These are phyloP conservation scores for Periparus ater DNA, from an alignment of 2,797 vertebrate genomes.

Conservation along the genomic window DNA sequence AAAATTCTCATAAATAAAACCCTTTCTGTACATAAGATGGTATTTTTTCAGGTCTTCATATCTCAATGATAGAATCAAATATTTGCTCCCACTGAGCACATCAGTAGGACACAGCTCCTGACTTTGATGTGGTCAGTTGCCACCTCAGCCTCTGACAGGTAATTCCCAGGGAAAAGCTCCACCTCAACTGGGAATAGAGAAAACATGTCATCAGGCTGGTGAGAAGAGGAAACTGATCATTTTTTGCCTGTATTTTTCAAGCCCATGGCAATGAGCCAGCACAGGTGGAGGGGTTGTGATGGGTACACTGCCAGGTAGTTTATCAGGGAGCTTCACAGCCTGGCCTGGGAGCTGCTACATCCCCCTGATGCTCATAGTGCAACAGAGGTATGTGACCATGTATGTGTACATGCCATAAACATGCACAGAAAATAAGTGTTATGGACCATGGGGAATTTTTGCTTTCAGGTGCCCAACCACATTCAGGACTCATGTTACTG, in stretches of 20 bases:
- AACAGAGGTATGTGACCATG: neutral
- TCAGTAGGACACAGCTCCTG: neutral
- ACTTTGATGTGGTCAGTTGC: neutral
- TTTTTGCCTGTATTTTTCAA: neutral
- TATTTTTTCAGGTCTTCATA: neutral
- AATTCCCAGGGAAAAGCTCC: neutral
- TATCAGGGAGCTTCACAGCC: neutral
- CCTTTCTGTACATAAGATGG: neutral
- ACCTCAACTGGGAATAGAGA: neutral
- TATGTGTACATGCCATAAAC: neutral
- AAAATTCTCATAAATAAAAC: neutral
- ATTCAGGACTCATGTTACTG: accelerated
- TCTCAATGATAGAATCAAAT: neutral
- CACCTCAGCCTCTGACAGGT: neutral
- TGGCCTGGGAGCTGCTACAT: neutral
- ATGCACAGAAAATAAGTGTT: neutral
- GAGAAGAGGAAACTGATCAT: neutral
- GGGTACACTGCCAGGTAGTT: neutral
- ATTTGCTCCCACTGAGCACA: neutral
- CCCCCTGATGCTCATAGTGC: accelerated
- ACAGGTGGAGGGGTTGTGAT: neutral
- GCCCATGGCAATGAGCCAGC: neutral
- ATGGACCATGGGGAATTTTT: neutral
- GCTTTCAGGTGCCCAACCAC: neutral
- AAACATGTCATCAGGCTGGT: neutral